Evolutionary conservation across 2,797 vertebrate genomes (phyloP).

Genomic region (Amblyopsis hoosieri): DNA sequence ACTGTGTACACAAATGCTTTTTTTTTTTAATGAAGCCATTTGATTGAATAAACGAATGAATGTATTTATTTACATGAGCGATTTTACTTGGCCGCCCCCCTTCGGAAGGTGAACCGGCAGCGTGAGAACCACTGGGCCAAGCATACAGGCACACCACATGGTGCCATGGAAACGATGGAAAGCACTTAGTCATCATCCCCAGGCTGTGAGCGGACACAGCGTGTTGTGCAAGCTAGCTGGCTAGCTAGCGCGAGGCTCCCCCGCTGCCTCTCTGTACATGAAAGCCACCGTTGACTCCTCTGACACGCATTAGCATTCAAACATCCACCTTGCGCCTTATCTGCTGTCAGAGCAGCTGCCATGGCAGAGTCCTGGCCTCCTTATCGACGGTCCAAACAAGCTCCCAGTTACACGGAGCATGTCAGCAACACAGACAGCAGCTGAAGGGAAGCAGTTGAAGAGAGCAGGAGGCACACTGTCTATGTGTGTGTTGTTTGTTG

Average conservation of each 20-base stretch:
- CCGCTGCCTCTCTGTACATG: constrained; percentile 37
- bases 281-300: constrained; percentile 46
- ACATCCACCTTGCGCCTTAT: constrained; percentile 55
- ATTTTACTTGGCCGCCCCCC: too few species aligned
- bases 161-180: too few species aligned
- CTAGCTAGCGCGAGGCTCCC: constrained; percentile 26
- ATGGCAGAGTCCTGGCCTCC: constrained; percentile 44
- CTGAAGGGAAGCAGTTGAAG: constrained; percentile 12
- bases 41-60: too few species aligned
- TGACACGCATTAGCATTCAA: constrained; percentile 56
- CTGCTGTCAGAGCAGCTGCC: constrained; percentile 62
- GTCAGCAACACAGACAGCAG: constrained; percentile 36
- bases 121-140: too few species aligned
- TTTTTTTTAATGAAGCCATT: too few species aligned
- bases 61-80: too few species aligned
- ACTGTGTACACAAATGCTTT: background rate
- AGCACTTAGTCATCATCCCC: too few species aligned
- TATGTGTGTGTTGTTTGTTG: background rate
- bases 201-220: too few species aligned
- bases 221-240: constrained; percentile 21
- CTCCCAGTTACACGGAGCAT: constrained; percentile 23
- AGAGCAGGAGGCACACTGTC: constrained; percentile 9
- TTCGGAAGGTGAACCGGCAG: too few species aligned
- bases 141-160: too few species aligned
- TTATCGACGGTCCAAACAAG: constrained; percentile 60